These are phyloP conservation scores for Chlorops oryzae DNA, from an alignment of 1,140 invertebrate genomes.

Conservation along the genomic window DNA sequence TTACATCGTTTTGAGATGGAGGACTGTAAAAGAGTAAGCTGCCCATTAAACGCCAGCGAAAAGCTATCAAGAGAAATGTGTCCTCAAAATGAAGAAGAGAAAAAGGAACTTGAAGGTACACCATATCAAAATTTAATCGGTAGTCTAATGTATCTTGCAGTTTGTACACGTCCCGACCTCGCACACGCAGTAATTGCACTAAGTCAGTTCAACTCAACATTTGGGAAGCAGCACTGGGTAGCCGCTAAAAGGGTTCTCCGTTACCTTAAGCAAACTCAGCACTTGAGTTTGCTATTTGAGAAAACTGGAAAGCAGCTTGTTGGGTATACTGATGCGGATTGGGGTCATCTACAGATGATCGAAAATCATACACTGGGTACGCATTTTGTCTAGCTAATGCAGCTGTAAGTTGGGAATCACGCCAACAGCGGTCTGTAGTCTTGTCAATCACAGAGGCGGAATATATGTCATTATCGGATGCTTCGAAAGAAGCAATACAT, in stretches of 20 bases:
- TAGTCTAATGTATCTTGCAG: slow-evolving; percentile 18
- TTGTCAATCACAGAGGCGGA: slow-evolving; percentile 45
- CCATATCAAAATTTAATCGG: slow-evolving; percentile 17
- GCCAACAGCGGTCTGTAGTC: slow-evolving; percentile 38
- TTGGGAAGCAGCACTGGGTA: slow-evolving; percentile 32
- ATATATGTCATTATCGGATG: slow-evolving; percentile 37
- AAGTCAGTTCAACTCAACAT: slow-evolving; percentile 47
- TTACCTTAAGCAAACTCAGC: no score
- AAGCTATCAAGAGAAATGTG: slow-evolving; percentile 3
- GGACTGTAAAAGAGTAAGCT: slow-evolving; percentile 7
- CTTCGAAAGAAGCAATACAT: slow-evolving; percentile 20
- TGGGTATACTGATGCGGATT: neutral
- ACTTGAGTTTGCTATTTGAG: no score
- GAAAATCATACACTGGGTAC: slow-evolving; percentile 7
- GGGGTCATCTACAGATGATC: neutral
- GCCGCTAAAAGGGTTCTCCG: no score
- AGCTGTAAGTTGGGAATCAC: slow-evolving; percentile 43
- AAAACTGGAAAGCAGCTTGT: neutral
- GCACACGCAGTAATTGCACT: slow-evolving; percentile 46
- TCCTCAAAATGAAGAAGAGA: neutral
- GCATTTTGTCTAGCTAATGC: slow-evolving; percentile 24
- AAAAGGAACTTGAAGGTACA: slow-evolving; percentile 1
- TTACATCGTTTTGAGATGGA: slow-evolving; percentile 13
- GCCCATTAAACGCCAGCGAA: neutral
- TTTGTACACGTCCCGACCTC: slow-evolving; percentile 48